Evolutionary conservation across 2,888 invertebrate genomes (phyloP).

Genomic region (Phyto melanocephala): DNA sequence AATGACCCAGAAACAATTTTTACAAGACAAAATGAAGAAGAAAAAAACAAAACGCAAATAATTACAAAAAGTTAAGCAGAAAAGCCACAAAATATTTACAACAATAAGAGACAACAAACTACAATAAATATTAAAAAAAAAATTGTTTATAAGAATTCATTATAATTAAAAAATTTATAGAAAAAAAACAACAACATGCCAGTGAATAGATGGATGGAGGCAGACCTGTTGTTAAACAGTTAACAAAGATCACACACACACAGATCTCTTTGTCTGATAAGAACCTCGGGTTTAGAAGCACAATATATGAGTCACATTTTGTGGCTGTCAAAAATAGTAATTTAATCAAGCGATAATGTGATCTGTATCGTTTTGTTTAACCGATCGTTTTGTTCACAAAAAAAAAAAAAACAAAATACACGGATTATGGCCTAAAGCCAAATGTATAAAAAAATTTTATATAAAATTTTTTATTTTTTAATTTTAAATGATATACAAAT

Average conservation of each 20-base stretch:
- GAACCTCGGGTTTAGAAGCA: background rate
- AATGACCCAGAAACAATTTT: conserved; percentile 48
- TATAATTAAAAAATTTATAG: conserved; percentile 15
- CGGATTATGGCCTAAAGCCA: too few species aligned
- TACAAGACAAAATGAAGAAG: background rate
- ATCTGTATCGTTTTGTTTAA: background rate
- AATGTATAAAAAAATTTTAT: too few species aligned
- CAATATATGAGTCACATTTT: conserved; percentile 11
- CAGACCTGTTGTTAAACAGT: conserved; percentile 20
- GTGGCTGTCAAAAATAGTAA: background rate
- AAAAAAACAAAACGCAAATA: conserved; percentile 21
- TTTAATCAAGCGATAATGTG: background rate
- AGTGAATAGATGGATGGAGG: conserved; percentile 11
- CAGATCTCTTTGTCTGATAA: background rate
- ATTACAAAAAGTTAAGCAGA: conserved; percentile 54
- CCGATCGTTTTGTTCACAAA: too few species aligned
- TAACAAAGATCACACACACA: conserved; percentile 9
- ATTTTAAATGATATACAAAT: too few species aligned
- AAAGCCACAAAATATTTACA: conserved; percentile 52
- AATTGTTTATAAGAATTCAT: conserved; percentile 3
- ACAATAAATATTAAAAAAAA: conserved; percentile 46
- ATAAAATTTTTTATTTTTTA: too few species aligned
- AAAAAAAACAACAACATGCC: conserved; percentile 12
- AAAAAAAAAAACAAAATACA: too few species aligned
- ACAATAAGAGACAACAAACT: conserved; percentile 15